These are phyloP conservation scores for Prunella fulvescens DNA, from an alignment of 2,113 vertebrate genomes.

Conservation along the genomic window DNA sequence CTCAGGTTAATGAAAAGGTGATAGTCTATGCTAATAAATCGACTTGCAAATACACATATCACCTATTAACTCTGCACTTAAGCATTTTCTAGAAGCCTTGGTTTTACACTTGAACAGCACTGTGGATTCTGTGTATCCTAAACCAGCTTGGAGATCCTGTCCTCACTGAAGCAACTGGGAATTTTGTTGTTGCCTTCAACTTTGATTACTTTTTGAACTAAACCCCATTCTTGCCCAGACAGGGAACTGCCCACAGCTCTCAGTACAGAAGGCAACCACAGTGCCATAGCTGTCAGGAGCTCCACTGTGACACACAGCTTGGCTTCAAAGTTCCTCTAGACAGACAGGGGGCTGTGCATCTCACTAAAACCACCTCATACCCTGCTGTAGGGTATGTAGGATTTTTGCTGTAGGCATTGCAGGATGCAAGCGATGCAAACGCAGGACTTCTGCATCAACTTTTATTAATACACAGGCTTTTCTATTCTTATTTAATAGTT, in stretches of 20 bases:
- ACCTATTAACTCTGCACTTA: background rate
- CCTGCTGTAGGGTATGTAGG: background rate
- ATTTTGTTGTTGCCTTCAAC: background rate
- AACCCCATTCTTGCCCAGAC: background rate
- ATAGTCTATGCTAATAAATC: background rate
- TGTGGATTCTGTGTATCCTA: background rate
- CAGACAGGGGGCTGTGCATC: background rate
- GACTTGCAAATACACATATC: fast-evolving
- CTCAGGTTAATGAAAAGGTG: background rate
- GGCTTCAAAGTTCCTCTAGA: background rate
- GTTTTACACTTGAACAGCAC: background rate
- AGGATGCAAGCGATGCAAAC: background rate
- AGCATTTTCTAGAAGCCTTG: background rate
- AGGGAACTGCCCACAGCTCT: background rate
- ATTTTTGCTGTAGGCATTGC: background rate
- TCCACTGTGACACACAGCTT: background rate
- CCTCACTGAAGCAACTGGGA: background rate
- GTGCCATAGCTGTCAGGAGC: background rate
- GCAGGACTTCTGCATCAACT: background rate
- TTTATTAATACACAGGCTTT: background rate
- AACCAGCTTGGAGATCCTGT: background rate
- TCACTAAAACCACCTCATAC: fast-evolving
- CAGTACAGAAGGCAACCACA: background rate
- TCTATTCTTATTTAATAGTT: background rate
- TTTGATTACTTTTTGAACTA: background rate